Percentiles rank a stretch among this genome's conserved stretches.
Evolutionary conservation across 1,140 invertebrate genomes (phyloP).

Genomic region (Leptestheria dahalacensis): DNA sequence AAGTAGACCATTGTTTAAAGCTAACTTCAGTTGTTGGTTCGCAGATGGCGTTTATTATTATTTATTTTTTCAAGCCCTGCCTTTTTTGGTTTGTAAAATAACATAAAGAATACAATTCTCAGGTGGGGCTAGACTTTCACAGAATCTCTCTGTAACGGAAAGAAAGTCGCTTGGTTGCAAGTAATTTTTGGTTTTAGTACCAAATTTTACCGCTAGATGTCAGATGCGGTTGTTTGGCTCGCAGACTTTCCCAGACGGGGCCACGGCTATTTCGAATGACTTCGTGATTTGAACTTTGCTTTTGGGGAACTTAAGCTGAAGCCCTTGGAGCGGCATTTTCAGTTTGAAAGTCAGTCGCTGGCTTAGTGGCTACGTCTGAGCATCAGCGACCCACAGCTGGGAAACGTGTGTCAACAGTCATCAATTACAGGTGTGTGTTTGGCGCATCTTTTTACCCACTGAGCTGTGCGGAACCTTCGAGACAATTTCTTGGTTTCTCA

Average conservation of each 20-base stretch:
- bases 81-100: no score
- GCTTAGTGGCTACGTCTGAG: neutral
- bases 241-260: neutral
- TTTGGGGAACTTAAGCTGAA: neutral
- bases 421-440: neutral
- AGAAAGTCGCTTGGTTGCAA: no score
- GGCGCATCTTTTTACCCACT: neutral
- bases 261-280: neutral
- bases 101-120: no score
- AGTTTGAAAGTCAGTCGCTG: neutral
- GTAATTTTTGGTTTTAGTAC: neutral
- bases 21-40: no score
- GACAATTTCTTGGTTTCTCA: no score
- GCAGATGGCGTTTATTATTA: no score
- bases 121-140: no score
- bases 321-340: neutral
- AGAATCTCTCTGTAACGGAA: no score
- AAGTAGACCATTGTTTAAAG: no score
- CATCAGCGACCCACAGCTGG: neutral
- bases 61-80: no score
- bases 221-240: neutral
- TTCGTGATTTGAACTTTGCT: neutral
- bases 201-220: neutral
- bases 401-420: neutral
- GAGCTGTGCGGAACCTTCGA: no score